Percentiles rank a stretch among this genome's conserved stretches.
These are phyloP conservation scores for Drosophila ezoana DNA, from an alignment of 2,888 invertebrate genomes.

Conservation along the genomic window DNA sequence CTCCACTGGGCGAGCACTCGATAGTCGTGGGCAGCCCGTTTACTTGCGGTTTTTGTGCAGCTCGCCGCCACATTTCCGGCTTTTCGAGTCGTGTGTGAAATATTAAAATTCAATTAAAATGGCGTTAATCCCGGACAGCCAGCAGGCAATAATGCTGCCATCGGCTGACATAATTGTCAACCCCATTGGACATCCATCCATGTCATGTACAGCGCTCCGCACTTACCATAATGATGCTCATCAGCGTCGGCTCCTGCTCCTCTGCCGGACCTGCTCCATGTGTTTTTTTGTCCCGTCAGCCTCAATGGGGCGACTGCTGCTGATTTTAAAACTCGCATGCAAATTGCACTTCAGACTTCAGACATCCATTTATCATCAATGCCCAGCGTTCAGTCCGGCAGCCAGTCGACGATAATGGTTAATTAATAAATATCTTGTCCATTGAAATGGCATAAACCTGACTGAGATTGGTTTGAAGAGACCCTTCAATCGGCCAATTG, in stretches of 20 bases:
- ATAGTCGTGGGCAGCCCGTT: slow-evolving; percentile 53
- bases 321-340: slow-evolving; percentile 67
- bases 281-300: slow-evolving; percentile 14
- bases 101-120: slow-evolving; percentile 83
- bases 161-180: slow-evolving; percentile 80
- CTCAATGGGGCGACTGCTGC: slow-evolving; percentile 52
- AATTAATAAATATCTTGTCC: slow-evolving; percentile 75
- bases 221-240: slow-evolving; percentile 73
- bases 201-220: slow-evolving; percentile 59
- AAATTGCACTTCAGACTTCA: slow-evolving; percentile 80
- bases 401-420: slow-evolving; percentile 74
- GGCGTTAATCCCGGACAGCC: slow-evolving; percentile 78
- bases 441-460: slow-evolving; percentile 28
- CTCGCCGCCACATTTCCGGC: slow-evolving; percentile 53
- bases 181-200: slow-evolving; percentile 67
- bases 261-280: not conserved
- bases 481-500: slow-evolving; percentile 18
- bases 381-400: slow-evolving; percentile 22
- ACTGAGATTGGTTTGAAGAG: not conserved
- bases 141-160: slow-evolving; percentile 56
- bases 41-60: slow-evolving; percentile 69
- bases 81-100: slow-evolving; percentile 76
- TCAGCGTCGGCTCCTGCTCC: slow-evolving; percentile 44
- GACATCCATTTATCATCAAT: slow-evolving; percentile 67
- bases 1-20: slow-evolving; percentile 6